These are phyloP conservation scores for Centrocercus urophasianus DNA, from an alignment of 2,113 vertebrate species.

Conservation along the genomic window DNA sequence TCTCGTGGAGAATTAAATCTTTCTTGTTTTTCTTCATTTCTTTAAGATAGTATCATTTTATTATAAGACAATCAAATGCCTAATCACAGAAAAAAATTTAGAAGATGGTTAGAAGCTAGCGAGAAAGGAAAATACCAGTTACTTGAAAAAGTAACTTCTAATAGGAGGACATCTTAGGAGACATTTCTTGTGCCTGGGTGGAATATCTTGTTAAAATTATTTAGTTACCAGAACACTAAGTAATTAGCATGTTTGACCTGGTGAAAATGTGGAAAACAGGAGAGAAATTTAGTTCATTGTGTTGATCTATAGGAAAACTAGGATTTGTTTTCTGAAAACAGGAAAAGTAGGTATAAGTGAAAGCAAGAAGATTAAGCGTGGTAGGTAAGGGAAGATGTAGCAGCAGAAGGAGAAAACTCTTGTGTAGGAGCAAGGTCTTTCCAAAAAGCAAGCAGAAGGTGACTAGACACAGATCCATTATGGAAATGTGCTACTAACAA, in stretches of 20 bases:
- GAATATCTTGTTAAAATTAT: background rate
- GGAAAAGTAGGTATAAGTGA: background rate
- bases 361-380: background rate
- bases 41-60: background rate
- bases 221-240: fast-evolving
- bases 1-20: background rate
- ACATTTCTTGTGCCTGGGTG: background rate
- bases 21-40: background rate
- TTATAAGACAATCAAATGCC: background rate
- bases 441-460: background rate
- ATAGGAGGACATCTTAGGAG: background rate
- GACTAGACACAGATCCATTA: background rate
- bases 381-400: background rate
- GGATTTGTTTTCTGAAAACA: background rate
- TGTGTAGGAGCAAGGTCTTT: background rate
- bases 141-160: background rate
- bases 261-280: background rate
- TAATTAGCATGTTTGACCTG: background rate
- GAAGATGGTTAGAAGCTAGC: background rate
- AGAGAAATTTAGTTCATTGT: background rate
- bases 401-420: background rate
- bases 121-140: background rate
- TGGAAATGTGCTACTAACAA: background rate
- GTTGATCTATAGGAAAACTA: background rate
- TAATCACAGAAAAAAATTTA: background rate